Evolutionary conservation across 92 coral and sea anemone genomes (phyloP).

Genomic region (Zoanthus solanderi): DNA sequence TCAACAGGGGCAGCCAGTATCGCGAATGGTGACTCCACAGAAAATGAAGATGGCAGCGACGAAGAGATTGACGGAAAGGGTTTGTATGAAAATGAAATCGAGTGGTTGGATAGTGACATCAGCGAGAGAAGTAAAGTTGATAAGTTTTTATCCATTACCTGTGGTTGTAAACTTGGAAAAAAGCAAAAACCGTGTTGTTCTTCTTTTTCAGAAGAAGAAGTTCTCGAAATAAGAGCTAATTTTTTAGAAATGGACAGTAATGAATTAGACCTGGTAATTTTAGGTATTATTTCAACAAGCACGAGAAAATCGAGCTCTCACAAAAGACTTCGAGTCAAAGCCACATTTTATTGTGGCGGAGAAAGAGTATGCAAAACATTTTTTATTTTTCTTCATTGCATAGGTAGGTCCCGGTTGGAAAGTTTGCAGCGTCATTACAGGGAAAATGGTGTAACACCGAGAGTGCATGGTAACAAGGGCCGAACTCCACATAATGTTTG

Average conservation of each 20-base stretch:
- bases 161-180: slow-evolving; percentile 7
- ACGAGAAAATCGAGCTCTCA: background rate
- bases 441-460: slow-evolving; percentile 35
- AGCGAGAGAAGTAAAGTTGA: slow-evolving; percentile 18
- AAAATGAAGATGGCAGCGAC: background rate
- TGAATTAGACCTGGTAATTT: background rate
- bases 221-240: background rate
- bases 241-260: background rate
- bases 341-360: background rate
- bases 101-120: slow-evolving; percentile 6
- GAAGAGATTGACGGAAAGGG: background rate
- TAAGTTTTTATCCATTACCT: background rate
- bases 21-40: no score
- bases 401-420: slow-evolving; percentile 29
- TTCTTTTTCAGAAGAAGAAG: background rate
- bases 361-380: slow-evolving; percentile 25
- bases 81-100: slow-evolving; percentile 18
- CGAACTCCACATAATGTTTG: slow-evolving; percentile 28
- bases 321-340: background rate
- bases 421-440: slow-evolving; percentile 43
- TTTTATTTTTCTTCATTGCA: slow-evolving; percentile 30
- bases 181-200: slow-evolving; percentile 14
- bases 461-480: slow-evolving; percentile 55
- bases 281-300: slow-evolving; percentile 6
- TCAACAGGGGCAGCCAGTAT: background rate